Evolutionary conservation across 2,797 vertebrate genomes (phyloP), one percentile per base, ranked within the genome.

Genomic region (Tympanoctomys barrerae): DNA sequence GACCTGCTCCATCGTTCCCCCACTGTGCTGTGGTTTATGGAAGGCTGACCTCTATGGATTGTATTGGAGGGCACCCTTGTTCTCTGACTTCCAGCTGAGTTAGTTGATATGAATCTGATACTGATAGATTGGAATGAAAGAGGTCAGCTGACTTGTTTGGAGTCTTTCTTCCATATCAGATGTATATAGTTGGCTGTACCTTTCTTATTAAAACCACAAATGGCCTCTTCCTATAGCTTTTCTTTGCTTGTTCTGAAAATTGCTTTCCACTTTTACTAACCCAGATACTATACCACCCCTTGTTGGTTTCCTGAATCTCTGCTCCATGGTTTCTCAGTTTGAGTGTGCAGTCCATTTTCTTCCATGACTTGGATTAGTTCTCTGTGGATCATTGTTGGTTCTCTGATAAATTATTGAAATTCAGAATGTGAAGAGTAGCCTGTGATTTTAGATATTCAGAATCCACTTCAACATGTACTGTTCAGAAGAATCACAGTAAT

Each of bases 341-440:
- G 71, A 73, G n/a, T 79, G 54, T 70, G 52, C 31, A 61, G 59
- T 52, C 68, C 87, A 28, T 89, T 91, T 95, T 33, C 81, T 94
- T 42, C 26, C 42, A 64, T 33, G 49, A 79, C 36, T 22, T 77
- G 52, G n/a, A 54, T 52, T 93, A 31, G 75, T 18, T 46, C 3
- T n/a, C 8, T 5, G 16, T 42, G 77, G 54, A 57, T 57, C 16
- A 57, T 16, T 57, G 14, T 57, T 57, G 54, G 59, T 64, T 91
- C 46, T 73, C 82, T 96, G 87, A 70, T 52, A 93, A 52, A 68
- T 85, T 61, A 18, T 31, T 89, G 71, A 73, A 62, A 42, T 88
- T 93, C 46, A 82, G 54, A 70, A 59, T 89, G 42, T 84, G 87
- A 87, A 10, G 73, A 70, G 33, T 22, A 73, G 64, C 59, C 46